Evolutionary conservation across 37 sponge, comb jelly and placozoan species (phyloP).

Genomic region (Axinella damicornis): DNA sequence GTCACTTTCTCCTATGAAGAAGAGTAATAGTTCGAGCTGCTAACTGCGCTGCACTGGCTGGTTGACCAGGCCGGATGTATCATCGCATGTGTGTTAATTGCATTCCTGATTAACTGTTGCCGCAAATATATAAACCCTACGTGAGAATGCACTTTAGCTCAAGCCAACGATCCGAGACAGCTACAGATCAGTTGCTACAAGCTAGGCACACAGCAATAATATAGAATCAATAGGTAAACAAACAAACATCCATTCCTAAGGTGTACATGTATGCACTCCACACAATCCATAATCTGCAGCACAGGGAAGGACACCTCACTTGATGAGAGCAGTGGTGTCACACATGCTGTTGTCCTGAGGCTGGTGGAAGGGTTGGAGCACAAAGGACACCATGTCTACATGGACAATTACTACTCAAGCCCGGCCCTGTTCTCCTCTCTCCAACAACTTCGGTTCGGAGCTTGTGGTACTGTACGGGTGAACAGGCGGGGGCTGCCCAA

Average conservation of each 20-base stretch:
- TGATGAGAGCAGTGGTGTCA: conserved; percentile 21
- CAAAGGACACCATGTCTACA: conserved; percentile 23
- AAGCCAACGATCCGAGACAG: too few species aligned
- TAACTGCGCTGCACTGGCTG: too few species aligned
- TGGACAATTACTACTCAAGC: conserved; percentile 36
- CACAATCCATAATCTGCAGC: neutral
- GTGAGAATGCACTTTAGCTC: too few species aligned
- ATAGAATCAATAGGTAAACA: neutral
- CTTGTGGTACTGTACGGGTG: conserved; percentile 34
- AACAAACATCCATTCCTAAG: neutral
- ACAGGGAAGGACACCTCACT: conserved; percentile 39
- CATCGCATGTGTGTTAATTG: too few species aligned
- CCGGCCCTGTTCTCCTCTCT: conserved; percentile 26
- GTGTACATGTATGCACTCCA: neutral
- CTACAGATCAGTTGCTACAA: too few species aligned
- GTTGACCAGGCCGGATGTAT: too few species aligned
- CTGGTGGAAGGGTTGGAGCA: conserved; percentile 26
- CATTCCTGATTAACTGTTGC: too few species aligned
- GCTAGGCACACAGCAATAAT: too few species aligned
- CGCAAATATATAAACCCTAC: too few species aligned
- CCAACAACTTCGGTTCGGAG: conserved; percentile 10
- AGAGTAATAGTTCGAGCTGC: too few species aligned
- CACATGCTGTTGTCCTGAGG: conserved; percentile 45
- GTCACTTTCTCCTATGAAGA: too few species aligned
- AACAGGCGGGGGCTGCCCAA: conserved; percentile 24